Base-by-base conservation (phyloP, 1,140 invertebrate genomes). In the Heliconius congener region DNA sequence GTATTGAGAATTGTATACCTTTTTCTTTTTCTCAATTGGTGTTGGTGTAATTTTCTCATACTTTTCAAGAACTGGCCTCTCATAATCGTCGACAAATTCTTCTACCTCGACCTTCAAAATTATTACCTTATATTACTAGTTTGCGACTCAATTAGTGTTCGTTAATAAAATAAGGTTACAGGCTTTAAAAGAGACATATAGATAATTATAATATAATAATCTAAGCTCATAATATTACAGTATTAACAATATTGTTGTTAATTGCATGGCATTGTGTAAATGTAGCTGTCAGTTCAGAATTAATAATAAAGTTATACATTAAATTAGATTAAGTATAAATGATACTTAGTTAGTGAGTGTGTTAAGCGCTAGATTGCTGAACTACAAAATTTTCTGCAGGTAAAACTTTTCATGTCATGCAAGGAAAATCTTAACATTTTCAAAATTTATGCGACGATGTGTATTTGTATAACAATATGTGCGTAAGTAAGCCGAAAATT, bases 31-130 rank as follows among this genome's bases (percentile, higher is more conserved):
- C n/a, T 87, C 83, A 18, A 84, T 88, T 9, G 94, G 93, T 73
- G 94, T 94, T 39, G 94, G 94, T 19, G 93, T 84, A 52, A 95
- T 90, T 82, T 95, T 95, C 83, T 96, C 95, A 83, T 95, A 96
- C 90, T 96, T 96, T 85, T 97, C 96, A 18, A 97, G 94, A 11
- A 96, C 96, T n/a, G 96, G 94, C 75, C 96, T 95, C 79, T 96
- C 96, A 82, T 97, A 97, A 89, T 97, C 96, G 57, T 95, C 94
- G 39, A 95, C 91, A 85, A 95, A 95, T 85, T 95, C 94, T 73
- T 90, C 94, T 80, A 95, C 95, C 39, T 95, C 95, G 77, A 96
- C 96, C 85, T 93, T 92, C 77, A 88, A 90, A 84, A 85, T 81
- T 75, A 74, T 39, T 66, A 66, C 60, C 1, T 66, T 9, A 30